phyloP scores from a whole-genome alignment of 2,113 vertebrate genomes.

The Irena cyanogastra region DNA sequence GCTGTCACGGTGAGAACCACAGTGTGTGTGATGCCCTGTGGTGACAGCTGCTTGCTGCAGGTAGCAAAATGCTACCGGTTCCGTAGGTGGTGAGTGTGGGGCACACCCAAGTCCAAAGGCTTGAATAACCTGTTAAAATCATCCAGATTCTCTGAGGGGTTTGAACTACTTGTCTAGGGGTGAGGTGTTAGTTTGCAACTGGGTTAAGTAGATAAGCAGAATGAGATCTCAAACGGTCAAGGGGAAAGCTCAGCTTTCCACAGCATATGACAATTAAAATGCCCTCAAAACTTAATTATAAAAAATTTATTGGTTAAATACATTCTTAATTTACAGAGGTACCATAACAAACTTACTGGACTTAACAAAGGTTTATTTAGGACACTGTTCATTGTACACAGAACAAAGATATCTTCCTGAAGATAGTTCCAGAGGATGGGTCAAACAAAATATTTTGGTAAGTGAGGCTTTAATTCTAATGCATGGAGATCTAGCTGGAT shows the following conservation, averaged over 20 bases:
- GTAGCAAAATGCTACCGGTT: fast-evolving
- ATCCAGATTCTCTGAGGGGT: background rate
- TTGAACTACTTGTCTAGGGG: background rate
- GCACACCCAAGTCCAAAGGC: fast-evolving
- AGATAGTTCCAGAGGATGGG: background rate
- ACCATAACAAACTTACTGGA: constrained; percentile 34
- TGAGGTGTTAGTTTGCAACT: background rate
- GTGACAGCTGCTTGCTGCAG: background rate
- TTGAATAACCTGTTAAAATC: background rate
- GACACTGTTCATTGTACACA: background rate
- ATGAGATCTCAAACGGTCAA: background rate
- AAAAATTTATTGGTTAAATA: constrained; percentile 65
- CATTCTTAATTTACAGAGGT: constrained; percentile 57
- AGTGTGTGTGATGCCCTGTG: fast-evolving
- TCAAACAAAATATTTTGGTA: background rate
- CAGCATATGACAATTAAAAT: background rate
- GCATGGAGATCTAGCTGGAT: background rate
- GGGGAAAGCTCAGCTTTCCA: background rate
- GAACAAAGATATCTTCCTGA: background rate
- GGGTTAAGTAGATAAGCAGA: background rate
- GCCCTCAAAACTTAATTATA: background rate
- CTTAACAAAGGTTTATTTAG: constrained; percentile 17
- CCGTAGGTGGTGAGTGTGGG: background rate
- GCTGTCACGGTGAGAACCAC: background rate
- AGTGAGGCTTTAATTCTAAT: background rate